phyloP scores from a whole-genome alignment of 2,113 vertebrate species.

The Odontesthes bonariensis region DNA sequence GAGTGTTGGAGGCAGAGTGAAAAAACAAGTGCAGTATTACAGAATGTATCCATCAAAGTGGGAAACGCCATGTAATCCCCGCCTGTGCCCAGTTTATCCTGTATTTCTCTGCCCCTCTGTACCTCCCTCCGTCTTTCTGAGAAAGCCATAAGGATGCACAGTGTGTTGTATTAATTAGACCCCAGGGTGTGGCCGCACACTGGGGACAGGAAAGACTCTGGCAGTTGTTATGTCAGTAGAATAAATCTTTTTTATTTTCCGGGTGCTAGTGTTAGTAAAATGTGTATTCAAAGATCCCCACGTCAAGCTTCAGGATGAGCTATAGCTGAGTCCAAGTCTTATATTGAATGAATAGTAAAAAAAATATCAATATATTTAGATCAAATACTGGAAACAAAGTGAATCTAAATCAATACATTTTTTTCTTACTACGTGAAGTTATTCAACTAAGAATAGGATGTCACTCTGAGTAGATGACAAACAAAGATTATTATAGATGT shows the following conservation, averaged over 20 bases:
- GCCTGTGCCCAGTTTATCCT: constrained; percentile 11
- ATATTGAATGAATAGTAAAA: background rate
- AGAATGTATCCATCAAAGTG: constrained; percentile 38
- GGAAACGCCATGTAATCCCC: constrained; percentile 22
- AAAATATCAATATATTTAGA: background rate
- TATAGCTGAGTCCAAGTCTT: background rate
- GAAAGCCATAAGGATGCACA: constrained; percentile 77
- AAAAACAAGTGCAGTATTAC: constrained; percentile 38
- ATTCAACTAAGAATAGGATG: too few relatives aligned
- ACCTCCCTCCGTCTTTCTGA: constrained; percentile 40
- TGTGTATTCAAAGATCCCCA: background rate
- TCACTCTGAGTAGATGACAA: too few relatives aligned
- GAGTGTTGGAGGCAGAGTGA: constrained; percentile 20
- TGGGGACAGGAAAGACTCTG: constrained; percentile 44
- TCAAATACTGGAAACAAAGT: too few relatives aligned
- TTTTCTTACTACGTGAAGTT: too few relatives aligned
- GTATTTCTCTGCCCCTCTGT: constrained; percentile 19
- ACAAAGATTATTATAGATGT: too few relatives aligned
- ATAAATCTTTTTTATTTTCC: constrained; percentile 19
- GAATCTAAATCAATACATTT: too few relatives aligned
- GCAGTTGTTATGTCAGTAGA: constrained; percentile 58
- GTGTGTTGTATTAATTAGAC: constrained; percentile 79
- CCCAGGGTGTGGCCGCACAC: constrained; percentile 64
- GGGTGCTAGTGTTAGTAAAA: background rate
- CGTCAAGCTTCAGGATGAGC: constrained; percentile 16